These are phyloP conservation scores for Narcine bancroftii DNA, from an alignment of 2,113 vertebrate species.

Conservation along the genomic window DNA sequence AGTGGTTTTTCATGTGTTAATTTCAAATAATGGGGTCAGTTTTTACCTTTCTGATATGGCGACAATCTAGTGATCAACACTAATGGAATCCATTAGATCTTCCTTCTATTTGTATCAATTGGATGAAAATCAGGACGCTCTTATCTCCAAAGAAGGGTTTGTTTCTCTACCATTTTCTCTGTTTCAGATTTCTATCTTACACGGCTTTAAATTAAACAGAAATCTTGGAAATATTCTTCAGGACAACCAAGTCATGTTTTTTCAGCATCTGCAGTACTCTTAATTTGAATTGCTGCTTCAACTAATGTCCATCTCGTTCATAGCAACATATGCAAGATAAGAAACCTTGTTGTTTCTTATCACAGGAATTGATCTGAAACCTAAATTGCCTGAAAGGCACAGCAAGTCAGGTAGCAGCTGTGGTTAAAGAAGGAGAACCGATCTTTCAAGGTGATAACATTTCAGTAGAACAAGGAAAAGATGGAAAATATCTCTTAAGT, in stretches of 20 bases:
- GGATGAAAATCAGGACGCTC: neutral
- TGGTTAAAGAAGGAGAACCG: no score
- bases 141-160: no score
- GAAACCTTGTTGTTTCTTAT: neutral
- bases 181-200: no score
- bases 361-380: neutral
- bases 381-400: neutral
- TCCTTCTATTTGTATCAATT: neutral
- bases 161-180: no score
- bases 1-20: neutral
- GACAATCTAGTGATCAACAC: no score
- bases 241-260: no score
- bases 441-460: no score
- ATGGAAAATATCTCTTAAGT: no score
- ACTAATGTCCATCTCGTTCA: neutral
- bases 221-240: no score
- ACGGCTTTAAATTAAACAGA: no score
- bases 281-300: neutral
- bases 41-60: neutral
- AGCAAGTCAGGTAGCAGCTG: neutral
- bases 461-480: no score
- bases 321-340: neutral
- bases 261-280: no score
- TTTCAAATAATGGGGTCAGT: neutral
- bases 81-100: neutral